phyloP scores from a whole-genome alignment of 2,113 vertebrate genomes.

The Solea senegalensis region DNA sequence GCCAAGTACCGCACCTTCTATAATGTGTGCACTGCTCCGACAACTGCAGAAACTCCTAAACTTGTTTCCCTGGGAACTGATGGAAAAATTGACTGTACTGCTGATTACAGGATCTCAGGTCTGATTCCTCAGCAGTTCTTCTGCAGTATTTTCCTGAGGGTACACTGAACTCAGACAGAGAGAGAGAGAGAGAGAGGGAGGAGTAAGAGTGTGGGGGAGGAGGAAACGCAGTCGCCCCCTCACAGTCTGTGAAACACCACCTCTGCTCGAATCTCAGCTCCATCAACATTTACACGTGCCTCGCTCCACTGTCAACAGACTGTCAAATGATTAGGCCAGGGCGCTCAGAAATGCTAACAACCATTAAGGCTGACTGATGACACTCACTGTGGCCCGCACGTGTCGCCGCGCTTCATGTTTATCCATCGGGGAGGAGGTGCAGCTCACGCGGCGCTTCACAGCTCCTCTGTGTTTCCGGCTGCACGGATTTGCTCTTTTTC shows the following conservation, averaged over 20 bases:
- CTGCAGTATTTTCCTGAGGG: too few relatives aligned
- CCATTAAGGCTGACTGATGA: slow-evolving; percentile 60
- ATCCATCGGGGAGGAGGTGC: slow-evolving; percentile 33
- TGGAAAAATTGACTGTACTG: too few relatives aligned
- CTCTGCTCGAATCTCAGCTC: background rate
- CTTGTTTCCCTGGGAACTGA: too few relatives aligned
- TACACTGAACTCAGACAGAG: background rate
- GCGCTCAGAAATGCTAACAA: slow-evolving; percentile 53
- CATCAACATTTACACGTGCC: slow-evolving; percentile 48
- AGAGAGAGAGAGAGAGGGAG: background rate
- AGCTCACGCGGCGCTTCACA: too few relatives aligned
- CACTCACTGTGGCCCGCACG: background rate
- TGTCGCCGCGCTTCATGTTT: slow-evolving; percentile 22
- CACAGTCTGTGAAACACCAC: slow-evolving; percentile 7
- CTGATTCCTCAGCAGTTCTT: too few relatives aligned
- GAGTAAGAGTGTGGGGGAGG: background rate
- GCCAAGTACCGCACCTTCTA: background rate
- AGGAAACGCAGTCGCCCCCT: background rate
- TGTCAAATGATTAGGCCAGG: slow-evolving; percentile 41
- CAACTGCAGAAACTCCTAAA: too few relatives aligned
- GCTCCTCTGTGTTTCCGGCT: background rate
- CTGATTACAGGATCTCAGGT: too few relatives aligned
- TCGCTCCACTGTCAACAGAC: slow-evolving; percentile 44
- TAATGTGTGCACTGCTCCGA: too few relatives aligned
- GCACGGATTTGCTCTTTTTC: background rate